Evolutionary conservation across 2,113 vertebrate genomes (phyloP).

Genomic region (Heterotilapia buettikoferi): DNA sequence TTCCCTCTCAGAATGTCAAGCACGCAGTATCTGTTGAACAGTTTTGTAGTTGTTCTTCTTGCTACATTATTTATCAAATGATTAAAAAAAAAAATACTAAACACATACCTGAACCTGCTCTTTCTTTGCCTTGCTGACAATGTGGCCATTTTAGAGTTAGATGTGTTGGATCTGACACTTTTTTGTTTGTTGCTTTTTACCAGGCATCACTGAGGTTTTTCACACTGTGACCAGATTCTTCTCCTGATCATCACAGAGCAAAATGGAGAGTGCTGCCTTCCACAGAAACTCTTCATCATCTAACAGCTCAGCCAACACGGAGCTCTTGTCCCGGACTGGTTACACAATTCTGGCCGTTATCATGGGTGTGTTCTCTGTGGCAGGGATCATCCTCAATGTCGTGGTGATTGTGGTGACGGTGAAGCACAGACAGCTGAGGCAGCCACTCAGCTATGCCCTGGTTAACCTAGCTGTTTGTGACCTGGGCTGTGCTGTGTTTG

Average conservation of each 20-base stretch:
- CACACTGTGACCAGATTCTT: not conserved
- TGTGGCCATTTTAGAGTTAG: not conserved
- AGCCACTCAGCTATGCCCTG: constrained; percentile 72
- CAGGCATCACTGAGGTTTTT: not conserved
- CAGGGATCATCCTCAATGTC: constrained; percentile 64
- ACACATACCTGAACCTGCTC: not conserved
- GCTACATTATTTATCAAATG: not conserved
- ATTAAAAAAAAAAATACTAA: not conserved
- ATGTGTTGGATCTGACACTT: not conserved
- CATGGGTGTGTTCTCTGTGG: constrained; percentile 60
- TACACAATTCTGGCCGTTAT: constrained; percentile 61
- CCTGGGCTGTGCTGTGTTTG: constrained; percentile 69
- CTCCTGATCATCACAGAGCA: not conserved
- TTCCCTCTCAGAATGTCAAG: not conserved
- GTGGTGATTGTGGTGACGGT: constrained; percentile 67
- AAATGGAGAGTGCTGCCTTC: not conserved
- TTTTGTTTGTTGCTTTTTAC: not conserved
- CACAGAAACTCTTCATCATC: constrained; percentile 23
- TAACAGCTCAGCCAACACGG: not conserved
- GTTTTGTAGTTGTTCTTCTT: not conserved
- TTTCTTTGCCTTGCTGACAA: not conserved
- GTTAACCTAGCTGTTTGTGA: constrained; percentile 73
- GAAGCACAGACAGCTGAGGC: constrained; percentile 57
- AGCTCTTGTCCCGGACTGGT: constrained; percentile 54
- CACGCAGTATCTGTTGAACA: not conserved